Conservation (phyloP, 2,888 invertebrate genomes). For the Tenthredo livida region DNA sequence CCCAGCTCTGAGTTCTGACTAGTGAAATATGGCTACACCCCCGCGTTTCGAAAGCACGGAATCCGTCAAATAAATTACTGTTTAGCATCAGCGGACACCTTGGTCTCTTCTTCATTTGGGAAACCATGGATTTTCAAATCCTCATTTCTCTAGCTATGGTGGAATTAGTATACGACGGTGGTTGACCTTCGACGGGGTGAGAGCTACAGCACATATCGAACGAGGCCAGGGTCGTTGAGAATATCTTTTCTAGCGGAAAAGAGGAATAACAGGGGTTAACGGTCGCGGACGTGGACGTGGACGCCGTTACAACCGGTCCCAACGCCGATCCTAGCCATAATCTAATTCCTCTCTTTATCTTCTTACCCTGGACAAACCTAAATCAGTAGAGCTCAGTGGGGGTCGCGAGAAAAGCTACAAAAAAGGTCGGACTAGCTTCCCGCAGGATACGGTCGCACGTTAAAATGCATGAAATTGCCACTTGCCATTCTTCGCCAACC, state of each 20-base stretch:
- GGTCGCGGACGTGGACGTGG: conserved; percentile 25
- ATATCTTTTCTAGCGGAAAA: conserved; percentile 36
- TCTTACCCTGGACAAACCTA: background rate
- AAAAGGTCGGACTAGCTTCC: background rate
- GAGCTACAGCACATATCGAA: background rate
- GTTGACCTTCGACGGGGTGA: background rate
- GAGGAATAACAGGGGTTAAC: conserved; percentile 22
- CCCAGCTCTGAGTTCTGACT: conserved; percentile 53
- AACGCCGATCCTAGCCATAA: background rate
- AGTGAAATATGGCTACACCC: conserved; percentile 20
- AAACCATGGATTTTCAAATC: background rate
- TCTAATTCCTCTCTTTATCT: conserved; percentile 38
- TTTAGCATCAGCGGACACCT: background rate
- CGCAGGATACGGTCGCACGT: conserved; percentile 4
- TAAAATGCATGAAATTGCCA: conserved; percentile 51
- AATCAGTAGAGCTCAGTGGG: conserved; percentile 30
- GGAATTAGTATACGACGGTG: background rate
- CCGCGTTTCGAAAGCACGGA: background rate
- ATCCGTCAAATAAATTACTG: background rate
- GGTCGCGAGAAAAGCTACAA: background rate
- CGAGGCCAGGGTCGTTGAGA: conserved; percentile 28
- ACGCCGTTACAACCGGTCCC: conserved; percentile 21
- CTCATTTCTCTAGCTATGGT: background rate
- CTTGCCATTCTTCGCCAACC: conserved; percentile 17
- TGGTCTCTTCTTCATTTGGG: background rate